These are phyloP conservation scores for Oscheius sp. DNA, from an alignment of 2,888 invertebrate genomes.

Conservation along the genomic window DNA sequence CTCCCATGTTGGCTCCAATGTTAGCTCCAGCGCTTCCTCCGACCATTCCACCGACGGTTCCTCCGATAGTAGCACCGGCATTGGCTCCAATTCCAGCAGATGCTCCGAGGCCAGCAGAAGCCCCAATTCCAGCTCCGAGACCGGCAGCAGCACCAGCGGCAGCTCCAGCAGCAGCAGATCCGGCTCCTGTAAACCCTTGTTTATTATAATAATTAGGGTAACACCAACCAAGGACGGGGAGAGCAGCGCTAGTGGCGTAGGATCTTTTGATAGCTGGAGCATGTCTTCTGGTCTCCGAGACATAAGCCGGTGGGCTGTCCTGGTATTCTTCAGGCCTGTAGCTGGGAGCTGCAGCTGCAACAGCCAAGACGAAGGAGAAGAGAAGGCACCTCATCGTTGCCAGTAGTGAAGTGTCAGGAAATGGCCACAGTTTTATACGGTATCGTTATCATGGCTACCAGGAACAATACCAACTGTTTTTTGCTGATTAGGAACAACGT, in stretches of 20 bases:
- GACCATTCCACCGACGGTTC: neutral
- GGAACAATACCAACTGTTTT: neutral
- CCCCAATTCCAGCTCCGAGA: conserved; percentile 3
- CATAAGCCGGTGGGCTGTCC: neutral
- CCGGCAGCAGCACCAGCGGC: neutral
- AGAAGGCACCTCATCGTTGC: conserved; percentile 12
- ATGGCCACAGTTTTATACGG: neutral
- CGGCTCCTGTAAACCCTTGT: neutral
- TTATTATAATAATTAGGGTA: neutral
- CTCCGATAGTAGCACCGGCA: neutral
- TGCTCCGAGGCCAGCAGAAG: neutral
- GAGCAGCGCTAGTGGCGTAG: neutral
- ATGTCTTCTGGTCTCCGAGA: too few relatives aligned
- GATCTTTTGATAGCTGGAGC: neutral
- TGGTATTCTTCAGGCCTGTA: too few relatives aligned
- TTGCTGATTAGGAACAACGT: neutral
- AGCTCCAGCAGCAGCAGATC: neutral
- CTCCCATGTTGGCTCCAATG: neutral
- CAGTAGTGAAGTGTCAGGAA: neutral
- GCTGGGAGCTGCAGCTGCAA: neutral
- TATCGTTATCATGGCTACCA: too few relatives aligned
- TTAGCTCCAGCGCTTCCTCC: neutral
- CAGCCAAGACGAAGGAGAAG: conserved; percentile 2
- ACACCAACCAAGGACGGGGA: neutral
- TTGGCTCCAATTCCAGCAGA: conserved; percentile 5